These are phyloP conservation scores for Drosophila willistoni DNA, from an alignment of 1,140 invertebrate genomes.

Conservation along the genomic window DNA sequence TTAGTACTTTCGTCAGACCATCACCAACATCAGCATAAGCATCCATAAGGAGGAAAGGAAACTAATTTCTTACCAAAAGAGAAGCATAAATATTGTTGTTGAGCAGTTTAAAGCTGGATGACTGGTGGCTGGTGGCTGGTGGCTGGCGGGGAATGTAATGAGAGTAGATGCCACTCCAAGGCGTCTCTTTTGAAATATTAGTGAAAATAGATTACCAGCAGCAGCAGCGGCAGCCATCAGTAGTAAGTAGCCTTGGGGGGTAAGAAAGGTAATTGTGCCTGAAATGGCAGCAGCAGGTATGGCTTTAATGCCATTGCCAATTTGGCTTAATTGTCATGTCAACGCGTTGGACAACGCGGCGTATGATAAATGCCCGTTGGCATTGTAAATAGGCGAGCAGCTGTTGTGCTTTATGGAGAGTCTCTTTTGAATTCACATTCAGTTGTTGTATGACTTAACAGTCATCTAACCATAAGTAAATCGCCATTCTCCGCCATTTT, in stretches of 20 bases:
- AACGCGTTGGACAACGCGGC: conserved; percentile 56
- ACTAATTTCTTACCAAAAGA: conserved; percentile 38
- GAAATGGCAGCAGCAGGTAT: conserved; percentile 3
- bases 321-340: conserved; percentile 71
- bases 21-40: not conserved
- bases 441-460: conserved; percentile 40
- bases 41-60: not conserved
- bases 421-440: conserved; percentile 9
- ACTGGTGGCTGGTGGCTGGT: too few species aligned
- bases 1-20: conserved; percentile 23
- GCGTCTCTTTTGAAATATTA: conserved; percentile 47
- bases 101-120: conserved; percentile 6
- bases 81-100: conserved; percentile 40
- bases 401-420: conserved; percentile 39
- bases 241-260: not conserved
- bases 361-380: conserved; percentile 54
- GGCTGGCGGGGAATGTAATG: conserved; percentile 5
- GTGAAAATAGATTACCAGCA: conserved; percentile 45
- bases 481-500: conserved; percentile 36
- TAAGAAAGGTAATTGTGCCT: conserved; percentile 3
- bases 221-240: not conserved
- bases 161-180: conserved; percentile 35
- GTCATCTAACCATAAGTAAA: conserved; percentile 46
- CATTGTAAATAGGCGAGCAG: conserved; percentile 33
- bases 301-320: conserved; percentile 39